Base-by-base conservation (phyloP, 2,797 vertebrate species). In the Pagetopsis macropterus region DNA sequence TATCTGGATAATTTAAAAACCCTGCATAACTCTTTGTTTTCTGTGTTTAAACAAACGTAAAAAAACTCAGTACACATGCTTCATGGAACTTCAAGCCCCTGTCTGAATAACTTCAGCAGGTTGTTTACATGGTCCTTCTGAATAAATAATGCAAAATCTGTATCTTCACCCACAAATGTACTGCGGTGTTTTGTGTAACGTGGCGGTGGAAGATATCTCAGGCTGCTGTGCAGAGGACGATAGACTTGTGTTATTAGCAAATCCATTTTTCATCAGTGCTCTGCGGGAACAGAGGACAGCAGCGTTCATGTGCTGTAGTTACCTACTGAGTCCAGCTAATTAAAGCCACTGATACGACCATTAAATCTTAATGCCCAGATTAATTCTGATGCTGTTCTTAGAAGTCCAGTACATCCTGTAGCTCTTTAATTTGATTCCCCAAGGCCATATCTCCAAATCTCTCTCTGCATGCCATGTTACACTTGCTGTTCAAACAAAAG, bases 101-200 rank as follows among this genome's bases (percentile, higher is more conserved):
- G n/a, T 46, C 50, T 70, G 69, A 57, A 10, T 69, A 62, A 83
- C 78, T n/a, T 55, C 40, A n/a, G 49, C 62, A 66, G 72, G 63
- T 80, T 84, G 79, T 87, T 90, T 79, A 84, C 82, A 72, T 80
- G 70, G 45, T 46, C 33, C 69, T 54, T 63, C 60, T 83, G 73
- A 86, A 90, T 91, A 78, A 90, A 83, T 88, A 84, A 90, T 87
- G 75, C 65, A 80, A 80, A 89, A 85, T 87, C 78, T 85, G 66
- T 77, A 74, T 73, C 65, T 75, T 72, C 11, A 33, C 51, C 66
- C 37, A 2, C 40, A 7, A 65, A 75, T 79, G 82, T 81, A 73
- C 59, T 77, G 65, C 66, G 56, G 55, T 8, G 13, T 67, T 69
- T 78, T 27, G 78, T 88, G 83, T 89, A 79, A 86, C 59, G 2